phyloP scores from a whole-genome alignment of 2,113 vertebrate species.

The Ornithorhynchus anatinus region DNA sequence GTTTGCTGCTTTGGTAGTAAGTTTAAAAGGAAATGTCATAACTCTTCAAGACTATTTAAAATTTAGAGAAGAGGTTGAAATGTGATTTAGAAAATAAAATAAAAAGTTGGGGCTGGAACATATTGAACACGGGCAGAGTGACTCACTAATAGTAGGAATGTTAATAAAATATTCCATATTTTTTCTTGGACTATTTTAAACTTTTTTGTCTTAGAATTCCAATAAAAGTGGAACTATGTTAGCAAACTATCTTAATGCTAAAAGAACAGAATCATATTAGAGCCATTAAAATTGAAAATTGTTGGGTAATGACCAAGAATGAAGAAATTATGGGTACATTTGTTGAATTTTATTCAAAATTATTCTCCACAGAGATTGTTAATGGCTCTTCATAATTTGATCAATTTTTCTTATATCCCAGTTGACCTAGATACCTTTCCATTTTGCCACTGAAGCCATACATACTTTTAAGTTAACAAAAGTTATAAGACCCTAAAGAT shows the following conservation, averaged over 20 bases:
- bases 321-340: neutral
- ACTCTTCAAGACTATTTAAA: neutral
- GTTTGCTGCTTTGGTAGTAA: neutral
- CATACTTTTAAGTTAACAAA: slow-evolving; percentile 7
- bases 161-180: neutral
- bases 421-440: neutral
- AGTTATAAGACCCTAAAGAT: neutral
- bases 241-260: neutral
- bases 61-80: neutral
- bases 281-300: slow-evolving; percentile 22
- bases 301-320: slow-evolving; percentile 14
- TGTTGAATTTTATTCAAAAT: slow-evolving; percentile 30
- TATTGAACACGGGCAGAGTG: neutral
- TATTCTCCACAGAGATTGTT: slow-evolving; percentile 12
- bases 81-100: slow-evolving; percentile 8
- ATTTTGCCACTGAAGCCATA: neutral
- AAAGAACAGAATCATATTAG: slow-evolving; percentile 8
- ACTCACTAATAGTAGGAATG: neutral
- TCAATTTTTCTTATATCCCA: neutral
- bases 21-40: neutral
- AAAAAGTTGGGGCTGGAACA: neutral
- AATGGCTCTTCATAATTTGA: slow-evolving; percentile 2
- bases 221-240: neutral
- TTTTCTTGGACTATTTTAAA: neutral
- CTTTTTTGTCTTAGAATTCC: slow-evolving; percentile 15